Evolutionary conservation across 2,888 invertebrate genomes (phyloP).

Genomic region (Lingula anatina): DNA sequence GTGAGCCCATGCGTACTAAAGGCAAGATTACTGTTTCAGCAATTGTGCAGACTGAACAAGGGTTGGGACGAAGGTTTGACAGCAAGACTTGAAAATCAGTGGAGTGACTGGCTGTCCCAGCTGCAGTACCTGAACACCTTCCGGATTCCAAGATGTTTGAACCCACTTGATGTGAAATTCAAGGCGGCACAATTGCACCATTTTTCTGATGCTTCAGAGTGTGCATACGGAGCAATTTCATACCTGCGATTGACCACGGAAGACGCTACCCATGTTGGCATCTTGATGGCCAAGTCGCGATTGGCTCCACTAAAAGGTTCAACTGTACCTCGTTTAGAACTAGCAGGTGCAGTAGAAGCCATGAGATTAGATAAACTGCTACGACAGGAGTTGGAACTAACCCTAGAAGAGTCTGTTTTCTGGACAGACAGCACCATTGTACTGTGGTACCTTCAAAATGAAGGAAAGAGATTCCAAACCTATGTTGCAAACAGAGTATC

Average conservation of each 20-base stretch:
- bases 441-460: too few relatives aligned
- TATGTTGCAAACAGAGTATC: too few relatives aligned
- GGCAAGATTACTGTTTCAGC: background rate
- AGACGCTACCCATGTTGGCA: background rate
- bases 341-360: background rate
- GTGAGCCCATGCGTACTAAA: background rate
- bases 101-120: background rate
- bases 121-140: background rate
- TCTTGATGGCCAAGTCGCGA: background rate
- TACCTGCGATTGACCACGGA: background rate
- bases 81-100: background rate
- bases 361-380: conserved; percentile 2
- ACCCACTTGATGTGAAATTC: too few relatives aligned
- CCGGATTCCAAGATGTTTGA: background rate
- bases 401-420: background rate
- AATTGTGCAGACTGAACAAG: background rate
- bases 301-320: background rate
- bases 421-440: conserved; percentile 7
- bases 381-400: background rate
- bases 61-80: background rate
- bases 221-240: background rate
- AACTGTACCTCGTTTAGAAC: background rate
- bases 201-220: background rate
- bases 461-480: too few relatives aligned
- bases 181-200: too few relatives aligned